Percentiles rank a stretch among this genome's conserved stretches.
Conservation (phyloP, 2,113 vertebrate genomes). For the Mustelus asterias region DNA sequence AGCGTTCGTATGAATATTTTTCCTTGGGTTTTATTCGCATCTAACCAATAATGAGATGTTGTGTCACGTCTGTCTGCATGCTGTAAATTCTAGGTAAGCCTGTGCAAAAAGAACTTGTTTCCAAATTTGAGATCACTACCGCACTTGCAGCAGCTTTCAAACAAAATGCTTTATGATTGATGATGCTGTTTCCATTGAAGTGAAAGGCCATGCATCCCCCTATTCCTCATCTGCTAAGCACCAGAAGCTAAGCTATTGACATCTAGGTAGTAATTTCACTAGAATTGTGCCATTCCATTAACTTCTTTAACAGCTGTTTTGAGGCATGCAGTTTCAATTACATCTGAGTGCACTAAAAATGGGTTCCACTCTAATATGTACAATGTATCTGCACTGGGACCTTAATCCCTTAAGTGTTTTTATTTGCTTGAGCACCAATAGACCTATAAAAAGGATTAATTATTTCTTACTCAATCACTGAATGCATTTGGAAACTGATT, state of each 20-base stretch:
- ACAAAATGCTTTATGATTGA: not conserved
- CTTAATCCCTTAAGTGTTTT: not conserved
- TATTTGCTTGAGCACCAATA: not conserved
- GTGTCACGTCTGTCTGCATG: not conserved
- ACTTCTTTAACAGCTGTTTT: not conserved
- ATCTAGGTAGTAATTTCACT: not conserved
- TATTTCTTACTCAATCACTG: not conserved
- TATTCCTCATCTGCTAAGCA: not conserved
- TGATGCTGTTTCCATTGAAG: not conserved
- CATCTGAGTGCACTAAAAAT: not conserved
- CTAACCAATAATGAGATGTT: not conserved
- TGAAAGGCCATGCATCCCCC: not conserved
- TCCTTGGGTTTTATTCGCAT: not conserved
- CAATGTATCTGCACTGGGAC: not conserved
- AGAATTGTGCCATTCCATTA: not conserved
- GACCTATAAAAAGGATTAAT: not conserved
- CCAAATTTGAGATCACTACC: not conserved
- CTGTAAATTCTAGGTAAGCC: not conserved
- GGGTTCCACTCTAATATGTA: not conserved
- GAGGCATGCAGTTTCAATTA: conserved; percentile 1
- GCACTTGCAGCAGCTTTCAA: not conserved
- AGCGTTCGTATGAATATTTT: not conserved
- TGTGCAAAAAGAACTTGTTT: not conserved
- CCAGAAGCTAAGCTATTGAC: not conserved
- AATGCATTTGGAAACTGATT: not conserved